Evolutionary conservation across 1,140 invertebrate genomes (phyloP), one percentile per base, ranked within the genome.

Genomic region (Brachionus manjavacas): DNA sequence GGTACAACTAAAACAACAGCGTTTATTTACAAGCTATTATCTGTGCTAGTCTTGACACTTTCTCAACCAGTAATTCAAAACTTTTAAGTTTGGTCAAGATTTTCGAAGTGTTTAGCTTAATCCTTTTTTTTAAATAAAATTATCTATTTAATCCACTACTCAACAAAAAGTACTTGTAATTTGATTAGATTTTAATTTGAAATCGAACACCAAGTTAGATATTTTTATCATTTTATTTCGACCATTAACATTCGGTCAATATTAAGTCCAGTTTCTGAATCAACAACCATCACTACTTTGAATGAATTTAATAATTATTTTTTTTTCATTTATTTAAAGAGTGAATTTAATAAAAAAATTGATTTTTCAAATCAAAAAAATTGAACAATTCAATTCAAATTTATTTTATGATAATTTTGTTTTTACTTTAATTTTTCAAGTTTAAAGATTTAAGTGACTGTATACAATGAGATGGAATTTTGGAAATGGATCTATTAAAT

Each of bases 141-240:
- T 72, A 20, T 72, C 39, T 72, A 43, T 43, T 41, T 72, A 72
- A 72, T 72, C 68, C 68, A 39, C n/a, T 68, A 31, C 39, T 31
- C 31, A 60, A 60, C 20, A 60, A 31, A 39, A 72, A 72, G 20
- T 16, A 72, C 14, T 23, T 72, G 68, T 72, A 72, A 72, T 72
- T 43, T 72, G 68, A 72, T 72, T 72, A 60, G n/a, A 60, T 60
- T 60, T 60, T 60, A 72, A 41, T 72, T 72, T 72, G 68, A 72
- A 72, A 72, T 72, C 20, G 35, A 43, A 72, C 16, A 72, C 39
- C 35, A 41, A 72, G 16, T 68, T 68, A 68, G 31, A 68, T 31
- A 68, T 39, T 41, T 72, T 72, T 72, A 41, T 72, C 31, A 39
- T 72, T 39, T 72, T 16, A 39, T 39, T 39, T 72, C 41, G 68